Evolutionary conservation across 2,797 vertebrate species (phyloP).

Genomic region (Rousettus madagascariensis): DNA sequence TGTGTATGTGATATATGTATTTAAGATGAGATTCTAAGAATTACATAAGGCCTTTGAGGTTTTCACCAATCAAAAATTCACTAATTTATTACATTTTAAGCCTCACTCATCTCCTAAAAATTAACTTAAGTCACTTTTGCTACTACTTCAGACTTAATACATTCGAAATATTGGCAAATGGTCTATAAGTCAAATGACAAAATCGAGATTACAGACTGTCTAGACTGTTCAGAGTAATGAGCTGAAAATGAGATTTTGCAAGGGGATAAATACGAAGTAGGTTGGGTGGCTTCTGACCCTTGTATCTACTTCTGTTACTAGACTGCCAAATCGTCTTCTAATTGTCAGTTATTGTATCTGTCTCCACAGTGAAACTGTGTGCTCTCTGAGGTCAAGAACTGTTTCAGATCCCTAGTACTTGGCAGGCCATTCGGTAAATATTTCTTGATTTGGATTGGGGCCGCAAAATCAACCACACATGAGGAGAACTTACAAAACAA

Average conservation of each 20-base stretch:
- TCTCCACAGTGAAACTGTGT: constrained; percentile 7
- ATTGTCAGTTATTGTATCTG: constrained; percentile 16
- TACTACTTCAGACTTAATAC: not conserved
- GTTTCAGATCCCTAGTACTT: not conserved
- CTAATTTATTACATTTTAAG: constrained; percentile 30
- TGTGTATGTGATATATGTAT: not conserved
- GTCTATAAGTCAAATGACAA: constrained; percentile 47
- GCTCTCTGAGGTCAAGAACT: constrained; percentile 43
- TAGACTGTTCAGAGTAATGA: constrained; percentile 39
- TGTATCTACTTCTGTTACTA: not conserved
- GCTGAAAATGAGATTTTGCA: constrained; percentile 38
- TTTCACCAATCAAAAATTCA: constrained; percentile 19
- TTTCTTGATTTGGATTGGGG: constrained; percentile 47
- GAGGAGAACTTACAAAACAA: not conserved
- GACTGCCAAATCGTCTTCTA: constrained; percentile 21
- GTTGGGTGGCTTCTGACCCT: constrained; percentile 41
- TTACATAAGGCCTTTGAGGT: not conserved
- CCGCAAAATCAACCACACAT: not conserved
- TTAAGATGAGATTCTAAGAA: constrained; percentile 27
- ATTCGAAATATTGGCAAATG: constrained; percentile 45
- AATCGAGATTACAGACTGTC: constrained; percentile 56
- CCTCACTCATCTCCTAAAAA: not conserved
- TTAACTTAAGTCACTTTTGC: not conserved
- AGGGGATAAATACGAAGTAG: constrained; percentile 16
- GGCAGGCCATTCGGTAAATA: constrained; percentile 39